Evolutionary conservation across 2,113 vertebrate genomes (phyloP).

Genomic region (Menidia beryllina): DNA sequence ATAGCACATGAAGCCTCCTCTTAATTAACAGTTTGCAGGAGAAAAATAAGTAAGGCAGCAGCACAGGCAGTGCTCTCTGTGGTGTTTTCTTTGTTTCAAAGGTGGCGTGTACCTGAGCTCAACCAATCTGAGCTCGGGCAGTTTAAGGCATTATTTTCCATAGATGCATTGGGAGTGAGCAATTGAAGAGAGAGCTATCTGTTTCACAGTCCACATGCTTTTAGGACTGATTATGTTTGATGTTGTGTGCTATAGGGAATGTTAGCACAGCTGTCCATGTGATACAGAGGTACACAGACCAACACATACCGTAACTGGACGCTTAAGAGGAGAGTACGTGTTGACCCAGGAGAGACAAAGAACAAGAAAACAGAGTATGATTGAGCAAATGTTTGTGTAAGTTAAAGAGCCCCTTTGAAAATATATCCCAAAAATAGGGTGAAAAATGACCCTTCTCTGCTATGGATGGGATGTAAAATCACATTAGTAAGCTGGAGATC

Average conservation of each 20-base stretch:
- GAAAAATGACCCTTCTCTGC: not conserved
- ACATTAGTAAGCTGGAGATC: not conserved
- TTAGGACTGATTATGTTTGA: not conserved
- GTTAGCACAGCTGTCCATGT: constrained; percentile 17
- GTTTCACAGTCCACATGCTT: not conserved
- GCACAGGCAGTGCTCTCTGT: constrained; percentile 25
- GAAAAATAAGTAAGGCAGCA: constrained; percentile 36
- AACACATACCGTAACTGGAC: not conserved
- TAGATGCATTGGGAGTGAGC: constrained; percentile 3
- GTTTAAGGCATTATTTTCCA: not conserved
- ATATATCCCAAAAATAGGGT: constrained; percentile 9
- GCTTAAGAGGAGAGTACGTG: not conserved
- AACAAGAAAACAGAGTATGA: not conserved
- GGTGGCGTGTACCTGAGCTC: constrained; percentile 13
- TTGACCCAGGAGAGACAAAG: not conserved
- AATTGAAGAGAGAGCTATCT: not conserved
- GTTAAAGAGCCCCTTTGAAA: not conserved
- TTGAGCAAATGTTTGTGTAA: not conserved
- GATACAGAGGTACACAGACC: constrained; percentile 1
- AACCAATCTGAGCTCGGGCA: not conserved
- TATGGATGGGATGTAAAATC: not conserved
- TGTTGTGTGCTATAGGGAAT: not conserved
- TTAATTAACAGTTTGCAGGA: constrained; percentile 55
- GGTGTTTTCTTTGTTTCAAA: constrained; percentile 52
- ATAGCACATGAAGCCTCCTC: constrained; percentile 49